phyloP scores from a whole-genome alignment of 1,140 invertebrate genomes.

The Antheraea mylitta region DNA sequence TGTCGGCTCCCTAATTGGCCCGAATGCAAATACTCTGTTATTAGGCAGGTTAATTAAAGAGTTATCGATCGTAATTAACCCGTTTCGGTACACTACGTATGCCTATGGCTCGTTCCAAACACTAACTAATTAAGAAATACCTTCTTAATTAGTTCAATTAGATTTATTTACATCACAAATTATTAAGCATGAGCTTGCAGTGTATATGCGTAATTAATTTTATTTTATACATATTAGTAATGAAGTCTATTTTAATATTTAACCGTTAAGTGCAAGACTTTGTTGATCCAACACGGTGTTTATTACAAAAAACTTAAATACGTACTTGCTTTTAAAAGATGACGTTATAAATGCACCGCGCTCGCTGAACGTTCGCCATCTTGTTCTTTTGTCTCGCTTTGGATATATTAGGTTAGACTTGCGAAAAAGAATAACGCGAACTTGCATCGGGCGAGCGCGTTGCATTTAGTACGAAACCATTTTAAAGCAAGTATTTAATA shows the following conservation, averaged over 20 bases:
- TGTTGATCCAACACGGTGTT: neutral
- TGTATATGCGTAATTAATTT: neutral
- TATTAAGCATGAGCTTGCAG: conserved; percentile 13
- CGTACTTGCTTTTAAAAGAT: too few species aligned
- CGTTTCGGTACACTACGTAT: conserved; percentile 71
- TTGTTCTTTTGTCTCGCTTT: too few species aligned
- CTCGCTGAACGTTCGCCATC: too few species aligned
- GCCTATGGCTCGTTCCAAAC: conserved; percentile 64
- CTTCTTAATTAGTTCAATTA: conserved; percentile 72
- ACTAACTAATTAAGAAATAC: conserved; percentile 74
- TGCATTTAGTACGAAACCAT: too few species aligned
- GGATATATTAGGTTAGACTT: too few species aligned
- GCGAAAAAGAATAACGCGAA: too few species aligned
- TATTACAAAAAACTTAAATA: too few species aligned
- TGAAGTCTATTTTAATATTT: neutral
- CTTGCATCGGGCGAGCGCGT: too few species aligned
- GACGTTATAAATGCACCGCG: too few species aligned
- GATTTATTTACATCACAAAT: conserved; percentile 61
- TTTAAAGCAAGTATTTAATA: too few species aligned
- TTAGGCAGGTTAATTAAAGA: conserved; percentile 78
- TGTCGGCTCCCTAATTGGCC: conserved; percentile 61
- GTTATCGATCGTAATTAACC: conserved; percentile 72
- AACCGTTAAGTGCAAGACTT: neutral
- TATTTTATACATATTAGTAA: neutral
- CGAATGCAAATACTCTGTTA: conserved; percentile 74